Evolutionary conservation across 1,140 invertebrate species (phyloP).

Genomic region (Euwallacea similis): DNA sequence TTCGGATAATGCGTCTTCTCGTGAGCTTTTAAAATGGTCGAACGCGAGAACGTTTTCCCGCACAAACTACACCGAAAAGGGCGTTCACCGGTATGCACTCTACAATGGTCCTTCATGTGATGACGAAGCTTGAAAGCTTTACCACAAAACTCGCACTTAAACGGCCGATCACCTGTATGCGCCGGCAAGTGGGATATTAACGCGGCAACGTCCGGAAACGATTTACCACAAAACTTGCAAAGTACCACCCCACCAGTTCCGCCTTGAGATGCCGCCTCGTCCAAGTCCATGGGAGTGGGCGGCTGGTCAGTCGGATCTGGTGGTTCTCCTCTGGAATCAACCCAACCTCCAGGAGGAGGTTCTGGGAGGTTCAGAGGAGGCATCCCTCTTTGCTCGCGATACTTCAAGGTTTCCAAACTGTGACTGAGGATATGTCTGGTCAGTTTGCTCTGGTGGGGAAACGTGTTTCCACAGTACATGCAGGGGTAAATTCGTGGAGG

Average conservation of each 20-base stretch:
- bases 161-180: slow-evolving; percentile 85
- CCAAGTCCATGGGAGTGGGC: slow-evolving; percentile 54
- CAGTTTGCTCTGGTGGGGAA: slow-evolving; percentile 86
- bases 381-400: slow-evolving; percentile 68
- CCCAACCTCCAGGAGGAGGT: slow-evolving; percentile 25
- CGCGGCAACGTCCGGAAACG: slow-evolving; percentile 83
- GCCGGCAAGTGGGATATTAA: slow-evolving; percentile 83
- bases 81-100: slow-evolving; percentile 86
- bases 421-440: slow-evolving; percentile 85
- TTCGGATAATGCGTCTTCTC: slow-evolving; percentile 91
- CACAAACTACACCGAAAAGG: slow-evolving; percentile 86
- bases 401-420: slow-evolving; percentile 82
- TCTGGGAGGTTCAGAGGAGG: slow-evolving; percentile 21
- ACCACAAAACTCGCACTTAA: slow-evolving; percentile 89
- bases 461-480: slow-evolving; percentile 84
- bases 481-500: slow-evolving; percentile 69
- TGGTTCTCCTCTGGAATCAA: slow-evolving; percentile 53
- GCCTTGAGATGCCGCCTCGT: slow-evolving; percentile 49
- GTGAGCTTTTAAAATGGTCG: slow-evolving; percentile 86
- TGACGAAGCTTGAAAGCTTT: slow-evolving; percentile 87
- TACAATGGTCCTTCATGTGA: slow-evolving; percentile 92
- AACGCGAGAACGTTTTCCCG: slow-evolving; percentile 86
- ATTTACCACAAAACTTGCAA: slow-evolving; percentile 89
- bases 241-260: slow-evolving; percentile 72
- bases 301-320: slow-evolving; percentile 59